These are phyloP conservation scores for Pollenia angustigena DNA, from an alignment of 2,888 invertebrate genomes.

Conservation along the genomic window DNA sequence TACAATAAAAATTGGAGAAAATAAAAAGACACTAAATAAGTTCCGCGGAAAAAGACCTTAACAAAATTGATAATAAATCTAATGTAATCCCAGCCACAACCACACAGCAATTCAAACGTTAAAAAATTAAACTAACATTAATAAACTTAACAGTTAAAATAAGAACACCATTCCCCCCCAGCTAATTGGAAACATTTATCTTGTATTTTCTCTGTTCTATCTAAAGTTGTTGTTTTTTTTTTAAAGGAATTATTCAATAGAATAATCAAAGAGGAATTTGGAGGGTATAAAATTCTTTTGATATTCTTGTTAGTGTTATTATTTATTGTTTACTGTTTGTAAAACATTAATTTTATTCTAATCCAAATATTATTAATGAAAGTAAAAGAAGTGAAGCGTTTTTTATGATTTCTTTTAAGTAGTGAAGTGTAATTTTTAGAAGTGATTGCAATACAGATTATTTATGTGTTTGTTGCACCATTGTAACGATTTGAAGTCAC, in stretches of 20 bases:
- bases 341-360: slow-evolving; percentile 16
- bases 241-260: background rate
- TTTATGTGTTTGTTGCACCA: slow-evolving; percentile 36
- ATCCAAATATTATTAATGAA: slow-evolving; percentile 7
- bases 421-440: slow-evolving; percentile 15
- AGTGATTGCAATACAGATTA: slow-evolving; percentile 58
- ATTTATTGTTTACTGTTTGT: background rate
- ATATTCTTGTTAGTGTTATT: slow-evolving; percentile 3
- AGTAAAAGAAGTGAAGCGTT: background rate
- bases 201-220: background rate
- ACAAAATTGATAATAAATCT: slow-evolving; percentile 18
- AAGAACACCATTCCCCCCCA: background rate
- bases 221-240: slow-evolving; percentile 2
- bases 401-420: slow-evolving; percentile 17
- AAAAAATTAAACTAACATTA: slow-evolving; percentile 7
- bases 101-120: background rate
- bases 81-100: slow-evolving; percentile 9
- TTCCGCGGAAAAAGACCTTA: background rate
- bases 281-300: background rate
- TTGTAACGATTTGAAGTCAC: slow-evolving; percentile 46
- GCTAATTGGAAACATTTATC: background rate
- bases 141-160: slow-evolving; percentile 18
- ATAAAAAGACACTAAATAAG: background rate
- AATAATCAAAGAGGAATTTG: background rate
- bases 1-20: background rate